Conservation (phyloP, 30 jellyfish, hydroid and myxozoan species). For the Aurelia sp. region DNA sequence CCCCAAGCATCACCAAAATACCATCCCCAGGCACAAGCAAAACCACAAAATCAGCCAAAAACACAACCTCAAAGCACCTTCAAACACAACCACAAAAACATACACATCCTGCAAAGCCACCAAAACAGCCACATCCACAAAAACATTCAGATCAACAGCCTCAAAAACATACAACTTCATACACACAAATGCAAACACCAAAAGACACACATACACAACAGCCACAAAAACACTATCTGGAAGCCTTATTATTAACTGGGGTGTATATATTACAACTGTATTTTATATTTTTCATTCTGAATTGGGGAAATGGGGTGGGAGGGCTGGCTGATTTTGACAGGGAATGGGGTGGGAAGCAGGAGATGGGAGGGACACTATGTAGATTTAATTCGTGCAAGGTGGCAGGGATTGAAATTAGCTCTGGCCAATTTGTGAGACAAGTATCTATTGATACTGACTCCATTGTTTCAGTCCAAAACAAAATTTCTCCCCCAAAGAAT, state of each 20-base stretch:
- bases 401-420: slow-evolving; percentile 44
- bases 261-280: slow-evolving; percentile 3
- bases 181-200: background rate
- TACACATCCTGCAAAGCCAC: background rate
- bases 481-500: slow-evolving; percentile 2
- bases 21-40: no score
- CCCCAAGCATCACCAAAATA: no score
- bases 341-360: slow-evolving; percentile 20
- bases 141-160: background rate
- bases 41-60: no score
- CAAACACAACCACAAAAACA: slow-evolving; percentile 21
- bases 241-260: background rate
- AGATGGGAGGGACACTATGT: slow-evolving; percentile 23
- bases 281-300: background rate
- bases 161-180: background rate
- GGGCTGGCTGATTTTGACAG: slow-evolving; percentile 25
- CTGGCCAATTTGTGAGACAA: slow-evolving; percentile 25
- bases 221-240: background rate
- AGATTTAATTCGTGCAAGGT: background rate
- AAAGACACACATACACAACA: background rate
- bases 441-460: slow-evolving; percentile 16
- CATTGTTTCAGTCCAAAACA: slow-evolving; percentile 27
- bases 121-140: slow-evolving; percentile 12
- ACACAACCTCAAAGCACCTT: no score
- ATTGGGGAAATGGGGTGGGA: slow-evolving; percentile 15